These are phyloP conservation scores for Parasteatoda tepidariorum DNA, from an alignment of 1,140 invertebrate species.

Conservation along the genomic window DNA sequence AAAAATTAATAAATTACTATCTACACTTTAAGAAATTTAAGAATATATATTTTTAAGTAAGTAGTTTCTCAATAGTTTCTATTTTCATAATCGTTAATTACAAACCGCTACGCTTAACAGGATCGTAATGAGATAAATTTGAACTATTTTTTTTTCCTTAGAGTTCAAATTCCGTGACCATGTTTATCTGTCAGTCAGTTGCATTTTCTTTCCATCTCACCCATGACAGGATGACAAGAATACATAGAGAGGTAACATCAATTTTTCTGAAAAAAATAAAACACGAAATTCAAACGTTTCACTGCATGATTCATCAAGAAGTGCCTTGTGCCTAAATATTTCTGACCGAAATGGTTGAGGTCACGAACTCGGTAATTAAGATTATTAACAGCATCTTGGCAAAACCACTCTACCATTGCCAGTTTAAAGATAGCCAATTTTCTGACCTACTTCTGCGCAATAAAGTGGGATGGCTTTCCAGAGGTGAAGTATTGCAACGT, in stretches of 20 bases:
- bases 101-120: not conserved
- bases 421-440: not conserved
- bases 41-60: not conserved
- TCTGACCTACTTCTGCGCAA: not conserved
- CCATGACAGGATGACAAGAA: not conserved
- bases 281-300: not conserved
- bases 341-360: not conserved
- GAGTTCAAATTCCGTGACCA: too few species aligned
- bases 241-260: not conserved
- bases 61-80: not conserved
- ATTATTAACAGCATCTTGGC: constrained; percentile 4
- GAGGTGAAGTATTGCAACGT: not conserved
- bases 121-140: not conserved
- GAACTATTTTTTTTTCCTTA: too few species aligned
- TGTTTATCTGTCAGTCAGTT: too few species aligned
- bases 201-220: too few species aligned
- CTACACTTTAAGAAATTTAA: not conserved
- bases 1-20: not conserved
- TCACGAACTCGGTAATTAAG: not conserved
- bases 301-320: constrained; percentile 5
- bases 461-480: not conserved
- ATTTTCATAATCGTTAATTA: not conserved
- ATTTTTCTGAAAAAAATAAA: not conserved
- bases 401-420: constrained; percentile 2
- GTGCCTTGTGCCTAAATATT: constrained; percentile 9